Evolutionary conservation across 1,140 invertebrate genomes (phyloP).

Genomic region (Chironomus striatipennis): DNA sequence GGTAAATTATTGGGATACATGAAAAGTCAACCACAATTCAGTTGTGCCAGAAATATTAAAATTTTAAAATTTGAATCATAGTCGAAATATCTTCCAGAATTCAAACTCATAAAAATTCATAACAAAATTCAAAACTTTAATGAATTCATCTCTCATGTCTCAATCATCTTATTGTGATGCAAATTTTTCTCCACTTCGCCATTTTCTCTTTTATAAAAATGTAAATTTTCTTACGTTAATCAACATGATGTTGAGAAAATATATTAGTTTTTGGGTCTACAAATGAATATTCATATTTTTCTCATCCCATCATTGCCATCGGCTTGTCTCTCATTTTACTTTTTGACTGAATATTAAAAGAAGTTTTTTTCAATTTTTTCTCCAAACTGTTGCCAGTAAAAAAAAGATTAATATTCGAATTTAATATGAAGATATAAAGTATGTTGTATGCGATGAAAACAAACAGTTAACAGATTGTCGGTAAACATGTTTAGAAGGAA

Average conservation of each 20-base stretch:
- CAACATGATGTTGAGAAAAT: not conserved
- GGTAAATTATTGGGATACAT: too few species aligned
- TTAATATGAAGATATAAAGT: too few species aligned
- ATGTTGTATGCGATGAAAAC: not conserved
- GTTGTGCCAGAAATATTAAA: too few species aligned
- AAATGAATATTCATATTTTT: conserved; percentile 1
- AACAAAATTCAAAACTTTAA: too few species aligned
- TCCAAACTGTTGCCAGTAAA: not conserved
- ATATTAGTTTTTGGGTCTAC: not conserved
- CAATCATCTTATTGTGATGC: not conserved
- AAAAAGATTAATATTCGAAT: too few species aligned
- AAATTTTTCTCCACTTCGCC: too few species aligned
- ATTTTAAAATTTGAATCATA: too few species aligned
- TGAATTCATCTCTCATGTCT: too few species aligned
- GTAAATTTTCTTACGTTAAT: conserved; percentile 9
- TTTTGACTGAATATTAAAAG: not conserved
- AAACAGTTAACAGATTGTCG: conserved; percentile 13
- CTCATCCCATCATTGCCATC: not conserved
- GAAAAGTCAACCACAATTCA: too few species aligned
- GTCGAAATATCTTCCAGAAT: too few species aligned
- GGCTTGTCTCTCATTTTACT: not conserved
- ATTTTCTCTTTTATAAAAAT: not conserved
- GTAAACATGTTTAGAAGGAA: not conserved
- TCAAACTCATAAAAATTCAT: too few species aligned
- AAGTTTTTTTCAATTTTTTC: too few species aligned